Conservation (phyloP, 2,113 vertebrate genomes). For the Mixornis gularis region DNA sequence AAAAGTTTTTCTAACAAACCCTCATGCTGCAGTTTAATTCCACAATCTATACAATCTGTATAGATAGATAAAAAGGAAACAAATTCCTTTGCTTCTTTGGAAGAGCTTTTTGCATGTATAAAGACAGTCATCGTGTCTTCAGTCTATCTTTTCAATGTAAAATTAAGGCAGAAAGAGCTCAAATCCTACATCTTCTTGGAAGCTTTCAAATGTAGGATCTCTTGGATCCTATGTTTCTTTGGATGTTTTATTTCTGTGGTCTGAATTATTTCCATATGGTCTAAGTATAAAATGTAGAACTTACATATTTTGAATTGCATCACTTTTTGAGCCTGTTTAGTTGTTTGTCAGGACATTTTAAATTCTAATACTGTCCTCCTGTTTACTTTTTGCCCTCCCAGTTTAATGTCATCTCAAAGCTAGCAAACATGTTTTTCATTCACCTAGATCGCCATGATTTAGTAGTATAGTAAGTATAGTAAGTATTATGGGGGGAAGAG, state of each 20-base stretch:
- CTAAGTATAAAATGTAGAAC: background rate
- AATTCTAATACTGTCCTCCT: background rate
- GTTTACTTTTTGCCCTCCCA: background rate
- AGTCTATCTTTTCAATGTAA: background rate
- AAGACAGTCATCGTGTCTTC: background rate
- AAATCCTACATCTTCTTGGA: background rate
- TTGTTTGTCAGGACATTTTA: background rate
- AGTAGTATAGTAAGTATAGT: background rate
- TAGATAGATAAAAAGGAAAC: background rate
- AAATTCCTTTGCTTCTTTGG: background rate
- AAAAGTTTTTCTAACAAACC: background rate
- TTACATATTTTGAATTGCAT: background rate
- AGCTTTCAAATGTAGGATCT: background rate
- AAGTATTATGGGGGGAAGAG: background rate
- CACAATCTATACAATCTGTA: background rate
- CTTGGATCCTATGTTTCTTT: background rate
- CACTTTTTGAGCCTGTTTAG: background rate
- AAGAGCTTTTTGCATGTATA: background rate
- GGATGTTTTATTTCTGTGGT: background rate
- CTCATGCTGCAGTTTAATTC: background rate
- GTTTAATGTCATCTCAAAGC: background rate
- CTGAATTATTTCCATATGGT: background rate
- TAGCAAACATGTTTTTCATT: background rate
- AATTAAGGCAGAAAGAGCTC: background rate
- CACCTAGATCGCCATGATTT: background rate